Base-by-base conservation (phyloP, 2,888 invertebrate species). In the Thera obeliscata region DNA sequence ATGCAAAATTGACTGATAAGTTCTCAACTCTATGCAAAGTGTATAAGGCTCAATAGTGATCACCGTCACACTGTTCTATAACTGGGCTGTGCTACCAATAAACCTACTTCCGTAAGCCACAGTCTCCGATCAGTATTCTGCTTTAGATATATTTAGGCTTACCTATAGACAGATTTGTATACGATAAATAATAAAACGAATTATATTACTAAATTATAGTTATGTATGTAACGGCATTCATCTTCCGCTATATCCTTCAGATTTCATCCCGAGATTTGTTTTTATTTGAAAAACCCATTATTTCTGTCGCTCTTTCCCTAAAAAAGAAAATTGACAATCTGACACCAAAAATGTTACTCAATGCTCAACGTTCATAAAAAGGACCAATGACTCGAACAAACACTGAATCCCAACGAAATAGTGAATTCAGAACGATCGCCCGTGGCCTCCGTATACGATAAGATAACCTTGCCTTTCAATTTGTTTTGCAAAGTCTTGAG, bases 381-480 rank as follows among this genome's bases (percentile, higher is more conserved):
- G 49, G 5, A 12, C 22, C 52, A 52, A 50, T 8, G 22, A 50
- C 55, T 33, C n/a, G 7, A 56, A 5, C 33, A 52, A 52, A 52
- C 52, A 52, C n/a, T 38, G 41, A 8, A 43, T 7, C 12, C 5
- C 3, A 52, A 63, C 43, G 41, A 66, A 56, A 59, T 66, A 66
- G 66, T 56, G 56, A 66, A 43, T 66, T 70, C 75, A 70, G 76
- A 79, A 72, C 76, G 73, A 72, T 80, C 75, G 79, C 81, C 77
- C 82, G 86, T 85, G 87, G 87, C 87, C 86, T 80, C 87, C 77
- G 76, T 67, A 22, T 22, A 80, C 88, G 93, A 93, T 93, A 92
- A 93, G 91, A 93, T 93, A 93, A 93, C 93, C 93, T 93, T 92
- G 93, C 88, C 87, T 91, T 90, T 83, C 88, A 90, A 91, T 91